phyloP scores from a whole-genome alignment of 2,888 invertebrate genomes.

The Galerucella calmariensis region DNA sequence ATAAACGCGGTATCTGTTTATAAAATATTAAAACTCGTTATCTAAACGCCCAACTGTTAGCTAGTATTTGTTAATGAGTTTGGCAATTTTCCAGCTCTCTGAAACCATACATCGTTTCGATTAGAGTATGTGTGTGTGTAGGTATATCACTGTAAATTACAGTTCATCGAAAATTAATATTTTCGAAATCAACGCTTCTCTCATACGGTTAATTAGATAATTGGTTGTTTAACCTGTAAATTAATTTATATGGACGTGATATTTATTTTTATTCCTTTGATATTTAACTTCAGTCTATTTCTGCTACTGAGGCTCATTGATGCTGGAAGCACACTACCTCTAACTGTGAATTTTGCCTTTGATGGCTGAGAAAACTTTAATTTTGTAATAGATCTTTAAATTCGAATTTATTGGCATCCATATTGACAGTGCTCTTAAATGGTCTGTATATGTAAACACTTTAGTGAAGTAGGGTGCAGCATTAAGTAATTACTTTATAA shows the following conservation, averaged over 20 bases:
- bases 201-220: neutral
- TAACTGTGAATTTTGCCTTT: no score
- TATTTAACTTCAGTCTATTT: no score
- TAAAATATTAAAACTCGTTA: neutral
- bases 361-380: no score
- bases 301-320: no score
- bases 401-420: no score
- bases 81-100: neutral
- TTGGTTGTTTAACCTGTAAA: neutral
- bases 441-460: no score
- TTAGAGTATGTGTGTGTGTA: neutral
- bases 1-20: neutral
- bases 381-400: no score
- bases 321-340: no score
- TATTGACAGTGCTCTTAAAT: no score
- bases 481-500: no score
- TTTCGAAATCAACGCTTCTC: neutral
- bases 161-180: neutral
- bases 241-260: neutral
- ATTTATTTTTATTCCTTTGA: no score
- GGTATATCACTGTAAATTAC: neutral
- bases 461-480: no score
- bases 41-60: neutral
- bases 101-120: neutral
- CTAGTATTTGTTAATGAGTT: neutral